A percentile compares a stretch with the other conserved stretches of the same genome.
These are phyloP conservation scores for Arenicola marina DNA, from an alignment of 2,888 invertebrate species.

Conservation along the genomic window DNA sequence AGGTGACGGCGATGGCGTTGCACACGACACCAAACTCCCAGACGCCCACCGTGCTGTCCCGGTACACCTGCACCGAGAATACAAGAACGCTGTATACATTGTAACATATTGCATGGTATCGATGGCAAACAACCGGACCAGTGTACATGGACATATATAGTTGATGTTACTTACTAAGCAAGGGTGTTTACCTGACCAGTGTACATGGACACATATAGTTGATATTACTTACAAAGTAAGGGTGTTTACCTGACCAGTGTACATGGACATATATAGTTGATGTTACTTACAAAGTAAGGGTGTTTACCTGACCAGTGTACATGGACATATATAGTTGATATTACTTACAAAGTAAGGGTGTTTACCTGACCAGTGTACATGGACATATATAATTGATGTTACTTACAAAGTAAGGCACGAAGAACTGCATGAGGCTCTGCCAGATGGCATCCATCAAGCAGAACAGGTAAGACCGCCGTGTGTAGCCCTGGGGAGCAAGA, in stretches of 20 bases:
- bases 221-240: no score
- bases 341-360: not conserved
- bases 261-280: no score
- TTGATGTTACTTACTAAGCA: no score
- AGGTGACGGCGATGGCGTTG: not conserved
- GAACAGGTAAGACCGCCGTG: slow-evolving; percentile 9
- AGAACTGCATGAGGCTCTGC: slow-evolving; percentile 14
- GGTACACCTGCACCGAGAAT: slow-evolving; percentile 7
- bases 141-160: no score
- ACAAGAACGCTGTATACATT: not conserved
- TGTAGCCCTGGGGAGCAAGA: slow-evolving; percentile 9
- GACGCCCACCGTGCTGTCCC: not conserved
- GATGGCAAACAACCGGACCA: no score
- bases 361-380: not conserved
- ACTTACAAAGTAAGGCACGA: slow-evolving; percentile 15
- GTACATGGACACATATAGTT: no score
- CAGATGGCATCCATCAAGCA: slow-evolving; percentile 12
- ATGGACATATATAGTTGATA: no score
- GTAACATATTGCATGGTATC: not conserved
- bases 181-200: no score
- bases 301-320: no score
- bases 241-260: no score
- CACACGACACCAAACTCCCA: slow-evolving; percentile 11
- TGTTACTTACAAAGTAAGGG: not conserved
- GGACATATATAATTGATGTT: not conserved